phyloP scores from a whole-genome alignment of 2,888 invertebrate genomes.

The Pseudococcus jackbeardsleyi region DNA sequence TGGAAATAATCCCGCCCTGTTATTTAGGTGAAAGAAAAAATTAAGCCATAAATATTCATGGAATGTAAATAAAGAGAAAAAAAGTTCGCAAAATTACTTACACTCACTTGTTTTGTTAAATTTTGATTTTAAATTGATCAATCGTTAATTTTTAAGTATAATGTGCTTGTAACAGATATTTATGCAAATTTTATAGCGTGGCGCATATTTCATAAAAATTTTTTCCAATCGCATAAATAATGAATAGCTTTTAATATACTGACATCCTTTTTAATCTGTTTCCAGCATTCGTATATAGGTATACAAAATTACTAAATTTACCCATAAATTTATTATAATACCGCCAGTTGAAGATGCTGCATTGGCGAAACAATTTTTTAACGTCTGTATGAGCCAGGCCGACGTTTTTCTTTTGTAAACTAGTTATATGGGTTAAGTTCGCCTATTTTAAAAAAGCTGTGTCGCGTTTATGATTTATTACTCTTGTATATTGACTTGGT shows the following conservation, averaged over 20 bases:
- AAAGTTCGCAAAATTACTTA: neutral
- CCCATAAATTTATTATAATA: slow-evolving; percentile 21
- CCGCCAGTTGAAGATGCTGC: slow-evolving; percentile 8
- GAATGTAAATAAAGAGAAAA: slow-evolving; percentile 4
- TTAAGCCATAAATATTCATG: slow-evolving; percentile 10
- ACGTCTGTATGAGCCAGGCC: neutral
- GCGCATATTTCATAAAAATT: slow-evolving; percentile 1
- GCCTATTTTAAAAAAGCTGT: neutral
- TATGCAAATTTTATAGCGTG: slow-evolving; percentile 1
- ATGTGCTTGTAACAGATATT: slow-evolving; percentile 13
- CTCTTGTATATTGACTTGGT: slow-evolving; percentile 12
- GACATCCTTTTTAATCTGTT: neutral
- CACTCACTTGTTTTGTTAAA: slow-evolving; percentile 7
- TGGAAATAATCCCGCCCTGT: neutral
- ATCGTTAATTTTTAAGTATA: neutral
- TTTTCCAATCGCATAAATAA: slow-evolving; percentile 29
- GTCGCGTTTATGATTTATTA: neutral
- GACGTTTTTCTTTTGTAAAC: neutral
- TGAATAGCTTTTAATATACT: neutral
- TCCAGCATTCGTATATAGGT: neutral
- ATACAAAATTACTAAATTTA: slow-evolving; percentile 32
- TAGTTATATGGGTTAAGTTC: slow-evolving; percentile 42
- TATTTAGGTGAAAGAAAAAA: slow-evolving; percentile 24
- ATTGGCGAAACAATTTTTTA: neutral
- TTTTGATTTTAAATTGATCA: slow-evolving; percentile 42